These are phyloP conservation scores for Semotilus atromaculatus DNA, from an alignment of 2,797 vertebrate genomes.

Conservation along the genomic window DNA sequence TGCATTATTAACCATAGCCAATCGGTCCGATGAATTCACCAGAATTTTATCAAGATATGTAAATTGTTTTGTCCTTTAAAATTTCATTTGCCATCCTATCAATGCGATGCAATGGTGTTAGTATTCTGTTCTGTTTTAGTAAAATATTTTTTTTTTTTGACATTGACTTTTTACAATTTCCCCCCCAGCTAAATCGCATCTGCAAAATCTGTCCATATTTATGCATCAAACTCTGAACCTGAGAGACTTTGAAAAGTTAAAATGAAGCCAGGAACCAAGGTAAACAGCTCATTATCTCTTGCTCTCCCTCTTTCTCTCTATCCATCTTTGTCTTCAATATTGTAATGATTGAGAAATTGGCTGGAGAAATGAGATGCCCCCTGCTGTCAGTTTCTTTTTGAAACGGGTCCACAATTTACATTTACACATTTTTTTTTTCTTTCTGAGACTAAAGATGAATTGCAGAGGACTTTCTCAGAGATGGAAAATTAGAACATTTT, in stretches of 20 bases:
- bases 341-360: slow-evolving; percentile 22
- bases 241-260: background rate
- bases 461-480: slow-evolving; percentile 9
- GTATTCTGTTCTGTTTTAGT: background rate
- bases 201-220: background rate
- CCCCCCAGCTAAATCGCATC: background rate
- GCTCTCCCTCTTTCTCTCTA: background rate
- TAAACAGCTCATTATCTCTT: slow-evolving; percentile 17
- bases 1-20: background rate
- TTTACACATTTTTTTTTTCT: slow-evolving; percentile 18
- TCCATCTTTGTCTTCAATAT: slow-evolving; percentile 7
- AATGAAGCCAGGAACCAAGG: background rate
- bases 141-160: background rate
- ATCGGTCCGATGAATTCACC: background rate
- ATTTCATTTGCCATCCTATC: background rate
- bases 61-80: background rate
- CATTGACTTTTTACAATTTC: background rate
- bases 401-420: slow-evolving; percentile 31
- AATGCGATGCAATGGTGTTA: background rate
- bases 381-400: slow-evolving; percentile 24
- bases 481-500: background rate
- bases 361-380: slow-evolving; percentile 3
- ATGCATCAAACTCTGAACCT: slow-evolving; percentile 6
- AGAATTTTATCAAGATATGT: background rate
- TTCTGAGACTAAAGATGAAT: slow-evolving; percentile 18